These are phyloP conservation scores for Drosophila obscura DNA, from an alignment of 1,140 invertebrate genomes.

Conservation along the genomic window DNA sequence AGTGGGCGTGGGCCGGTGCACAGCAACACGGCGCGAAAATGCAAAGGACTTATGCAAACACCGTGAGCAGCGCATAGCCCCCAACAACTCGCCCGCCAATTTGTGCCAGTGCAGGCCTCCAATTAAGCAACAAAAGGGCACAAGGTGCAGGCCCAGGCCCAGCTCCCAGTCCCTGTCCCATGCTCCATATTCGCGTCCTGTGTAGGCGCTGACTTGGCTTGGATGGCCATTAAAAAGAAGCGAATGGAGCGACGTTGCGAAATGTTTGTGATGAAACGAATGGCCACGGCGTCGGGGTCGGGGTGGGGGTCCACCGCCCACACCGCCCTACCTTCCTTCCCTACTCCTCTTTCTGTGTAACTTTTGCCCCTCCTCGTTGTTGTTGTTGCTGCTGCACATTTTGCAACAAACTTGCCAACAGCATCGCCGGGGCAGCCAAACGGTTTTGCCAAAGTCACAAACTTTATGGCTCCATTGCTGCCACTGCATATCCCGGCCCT, in stretches of 20 bases:
- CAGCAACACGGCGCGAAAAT: conserved; percentile 57
- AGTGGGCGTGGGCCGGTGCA: conserved; percentile 28
- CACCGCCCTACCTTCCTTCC: background rate
- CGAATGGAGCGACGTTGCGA: conserved; percentile 66
- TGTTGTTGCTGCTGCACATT: conserved; percentile 58
- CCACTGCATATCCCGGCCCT: conserved; percentile 5
- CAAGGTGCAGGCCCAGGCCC: too few species aligned
- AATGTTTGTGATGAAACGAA: conserved; percentile 73
- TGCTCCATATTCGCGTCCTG: too few species aligned
- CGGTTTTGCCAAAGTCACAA: conserved; percentile 58
- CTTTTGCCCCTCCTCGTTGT: conserved; percentile 14
- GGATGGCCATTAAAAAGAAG: conserved; percentile 68
- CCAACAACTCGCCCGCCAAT: conserved; percentile 16
- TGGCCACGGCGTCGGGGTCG: conserved; percentile 23
- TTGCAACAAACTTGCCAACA: conserved; percentile 66
- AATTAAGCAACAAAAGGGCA: conserved; percentile 74
- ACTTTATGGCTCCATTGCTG: conserved; percentile 55
- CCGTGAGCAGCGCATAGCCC: background rate
- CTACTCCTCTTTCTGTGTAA: conserved; percentile 9
- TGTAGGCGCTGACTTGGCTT: too few species aligned
- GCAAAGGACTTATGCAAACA: conserved; percentile 43
- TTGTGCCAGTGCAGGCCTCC: conserved; percentile 68
- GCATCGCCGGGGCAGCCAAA: conserved; percentile 29
- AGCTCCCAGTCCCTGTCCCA: too few species aligned
- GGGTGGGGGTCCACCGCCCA: conserved; percentile 15